Evolutionary conservation across 2,888 invertebrate species (phyloP).

Genomic region (Coenonympha arcania): DNA sequence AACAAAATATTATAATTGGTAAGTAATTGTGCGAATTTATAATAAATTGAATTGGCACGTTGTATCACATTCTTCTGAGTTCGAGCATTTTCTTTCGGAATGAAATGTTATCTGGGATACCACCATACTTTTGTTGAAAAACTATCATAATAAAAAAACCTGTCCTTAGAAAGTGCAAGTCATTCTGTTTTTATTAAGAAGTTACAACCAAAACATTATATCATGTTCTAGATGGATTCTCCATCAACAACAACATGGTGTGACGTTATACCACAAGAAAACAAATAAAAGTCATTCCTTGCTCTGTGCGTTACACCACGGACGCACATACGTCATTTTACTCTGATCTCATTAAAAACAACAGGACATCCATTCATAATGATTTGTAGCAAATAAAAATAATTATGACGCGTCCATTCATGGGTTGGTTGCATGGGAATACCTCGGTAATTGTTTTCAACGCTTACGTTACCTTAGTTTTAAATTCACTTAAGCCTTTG

Average conservation of each 20-base stretch:
- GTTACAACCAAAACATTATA: not conserved
- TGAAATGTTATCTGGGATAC: no score
- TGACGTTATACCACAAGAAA: not conserved
- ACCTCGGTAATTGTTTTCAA: not conserved
- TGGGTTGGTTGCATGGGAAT: not conserved
- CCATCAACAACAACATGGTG: not conserved
- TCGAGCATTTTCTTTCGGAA: no score
- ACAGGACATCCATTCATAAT: conserved; percentile 10
- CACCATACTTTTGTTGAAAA: no score
- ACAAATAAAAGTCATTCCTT: no score
- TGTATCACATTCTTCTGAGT: no score
- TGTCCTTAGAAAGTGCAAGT: not conserved
- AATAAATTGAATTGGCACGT: no score
- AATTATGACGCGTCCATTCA: conserved; percentile 4
- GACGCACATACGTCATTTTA: conserved; percentile 5
- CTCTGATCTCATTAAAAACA: not conserved
- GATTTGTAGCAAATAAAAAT: conserved; percentile 1
- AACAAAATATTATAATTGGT: no score
- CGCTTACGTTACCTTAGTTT: not conserved
- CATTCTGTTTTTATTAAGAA: not conserved
- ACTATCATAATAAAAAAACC: no score
- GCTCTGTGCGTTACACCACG: no score
- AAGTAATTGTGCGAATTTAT: no score
- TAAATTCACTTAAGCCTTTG: not conserved
- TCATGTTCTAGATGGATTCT: not conserved